Base-by-base conservation (phyloP, 2,888 invertebrate genomes). In the Pandemis corylana region DNA sequence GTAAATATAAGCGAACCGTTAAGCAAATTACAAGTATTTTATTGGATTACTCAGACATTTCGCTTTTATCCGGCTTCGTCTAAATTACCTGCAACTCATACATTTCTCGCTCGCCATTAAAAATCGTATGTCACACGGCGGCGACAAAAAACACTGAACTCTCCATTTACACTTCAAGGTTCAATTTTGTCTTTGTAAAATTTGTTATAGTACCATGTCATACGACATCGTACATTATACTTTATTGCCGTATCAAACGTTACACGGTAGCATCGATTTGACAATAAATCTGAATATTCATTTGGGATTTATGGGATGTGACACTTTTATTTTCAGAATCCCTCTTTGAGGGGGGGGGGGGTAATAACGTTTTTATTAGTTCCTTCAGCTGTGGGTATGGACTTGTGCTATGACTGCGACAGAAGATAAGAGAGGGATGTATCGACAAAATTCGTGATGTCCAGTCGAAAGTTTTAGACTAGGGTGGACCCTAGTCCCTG, bases 271-370 rank as follows among this genome's bases (percentile, higher is more conserved):
- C 72, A 72, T 76, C 76, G 76, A 76, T 75, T 63, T 67, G 36
- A 67, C 67, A 44, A 70, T 75, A 71, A 75, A 75, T 75, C 75
- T 75, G 75, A 75, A 75, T 75, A 75, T 75, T 75, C 74, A 74
- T 70, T 74, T 66, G 66, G 75, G 75, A 75, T 75, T 75, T 75
- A 75, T 71, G 70, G 12, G 51, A 69, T 72, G 72, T 73, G 70
- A 70, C 69, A 62, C 76, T 71, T 71, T 71, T 69, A 67, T 75
- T 75, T 70, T 75, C 65, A 67, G 68, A 36, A 61, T 46, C 51
- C 59, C 71, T 70, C 70, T 70, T 75, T 20, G 20, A 20, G 20
- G 20, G 20, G 20, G 20, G 66, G 42, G 67, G 46, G 61, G 62
- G 67, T 71, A 67, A 75, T 71, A 75, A 75, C 70, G 28, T 70